These are phyloP conservation scores for Eunapius fragilis DNA, from an alignment of 37 sponge, comb jelly and placozoan species.

Conservation along the genomic window DNA sequence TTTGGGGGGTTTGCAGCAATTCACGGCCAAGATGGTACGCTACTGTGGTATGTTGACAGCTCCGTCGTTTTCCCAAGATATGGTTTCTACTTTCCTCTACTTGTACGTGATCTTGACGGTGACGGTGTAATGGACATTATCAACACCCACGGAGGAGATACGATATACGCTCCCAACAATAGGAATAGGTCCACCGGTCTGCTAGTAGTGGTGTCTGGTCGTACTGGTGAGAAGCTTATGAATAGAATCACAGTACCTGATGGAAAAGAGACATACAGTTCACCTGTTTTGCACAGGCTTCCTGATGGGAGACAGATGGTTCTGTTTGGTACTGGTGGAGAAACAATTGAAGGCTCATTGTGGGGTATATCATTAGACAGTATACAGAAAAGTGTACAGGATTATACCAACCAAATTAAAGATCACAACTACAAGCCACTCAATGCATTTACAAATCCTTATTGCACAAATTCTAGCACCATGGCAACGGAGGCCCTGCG, in stretches of 20 bases:
- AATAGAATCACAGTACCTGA: constrained; percentile 67
- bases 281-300: constrained; percentile 52
- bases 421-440: neutral
- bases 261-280: constrained; percentile 75
- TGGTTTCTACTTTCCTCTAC: constrained; percentile 73
- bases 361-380: constrained; percentile 76
- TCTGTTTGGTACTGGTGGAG: constrained; percentile 87
- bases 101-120: constrained; percentile 65
- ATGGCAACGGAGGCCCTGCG: constrained; percentile 4
- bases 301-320: constrained; percentile 30
- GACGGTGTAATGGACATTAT: constrained; percentile 76
- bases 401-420: neutral
- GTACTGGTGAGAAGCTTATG: constrained; percentile 68
- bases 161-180: constrained; percentile 20
- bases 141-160: constrained; percentile 77
- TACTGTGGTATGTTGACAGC: constrained; percentile 68
- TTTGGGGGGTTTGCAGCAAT: constrained; percentile 42
- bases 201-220: constrained; percentile 68
- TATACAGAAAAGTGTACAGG: constrained; percentile 15
- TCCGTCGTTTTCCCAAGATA: constrained; percentile 16
- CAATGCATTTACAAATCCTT: neutral
- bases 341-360: constrained; percentile 74
- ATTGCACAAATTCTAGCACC: neutral
- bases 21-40: constrained; percentile 26
- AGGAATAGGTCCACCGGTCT: constrained; percentile 41